phyloP scores from a whole-genome alignment of 64 coral and sea anemone genomes.

The Astreopora myriophthalma region DNA sequence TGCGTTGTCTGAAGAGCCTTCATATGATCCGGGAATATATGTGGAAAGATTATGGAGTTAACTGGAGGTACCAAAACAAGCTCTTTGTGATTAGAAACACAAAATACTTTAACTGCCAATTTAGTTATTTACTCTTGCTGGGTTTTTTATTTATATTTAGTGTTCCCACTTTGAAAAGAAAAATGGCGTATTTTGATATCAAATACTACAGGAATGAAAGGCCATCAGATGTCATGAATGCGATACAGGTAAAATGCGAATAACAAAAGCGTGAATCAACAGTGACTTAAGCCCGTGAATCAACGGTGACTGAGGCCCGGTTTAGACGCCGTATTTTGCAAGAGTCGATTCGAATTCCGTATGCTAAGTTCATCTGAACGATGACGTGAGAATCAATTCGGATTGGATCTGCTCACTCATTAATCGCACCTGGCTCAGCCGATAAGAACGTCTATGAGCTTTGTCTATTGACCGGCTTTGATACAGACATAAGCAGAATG shows the following conservation, averaged over 20 bases:
- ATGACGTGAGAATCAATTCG: no score
- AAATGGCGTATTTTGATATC: background rate
- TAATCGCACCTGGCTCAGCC: no score
- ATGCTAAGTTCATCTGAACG: no score
- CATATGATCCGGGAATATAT: slow-evolving; percentile 11
- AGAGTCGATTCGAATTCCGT: no score
- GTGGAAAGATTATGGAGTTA: slow-evolving; percentile 38
- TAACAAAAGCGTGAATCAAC: background rate
- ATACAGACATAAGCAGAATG: no score
- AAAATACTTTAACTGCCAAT: background rate
- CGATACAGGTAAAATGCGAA: background rate
- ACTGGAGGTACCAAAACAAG: slow-evolving; percentile 6
- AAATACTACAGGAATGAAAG: background rate
- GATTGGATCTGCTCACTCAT: no score
- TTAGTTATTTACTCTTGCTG: background rate
- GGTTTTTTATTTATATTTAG: background rate
- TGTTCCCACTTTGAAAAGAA: background rate
- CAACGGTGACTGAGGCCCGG: no score
- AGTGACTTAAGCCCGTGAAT: no score
- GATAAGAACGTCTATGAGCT: no score
- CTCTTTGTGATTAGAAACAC: background rate
- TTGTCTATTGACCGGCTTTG: no score
- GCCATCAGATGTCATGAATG: background rate
- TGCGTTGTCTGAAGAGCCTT: slow-evolving; percentile 8
- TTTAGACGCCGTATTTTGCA: no score